phyloP scores from a whole-genome alignment of 2,888 invertebrate species.

The Nomada fucata region DNA sequence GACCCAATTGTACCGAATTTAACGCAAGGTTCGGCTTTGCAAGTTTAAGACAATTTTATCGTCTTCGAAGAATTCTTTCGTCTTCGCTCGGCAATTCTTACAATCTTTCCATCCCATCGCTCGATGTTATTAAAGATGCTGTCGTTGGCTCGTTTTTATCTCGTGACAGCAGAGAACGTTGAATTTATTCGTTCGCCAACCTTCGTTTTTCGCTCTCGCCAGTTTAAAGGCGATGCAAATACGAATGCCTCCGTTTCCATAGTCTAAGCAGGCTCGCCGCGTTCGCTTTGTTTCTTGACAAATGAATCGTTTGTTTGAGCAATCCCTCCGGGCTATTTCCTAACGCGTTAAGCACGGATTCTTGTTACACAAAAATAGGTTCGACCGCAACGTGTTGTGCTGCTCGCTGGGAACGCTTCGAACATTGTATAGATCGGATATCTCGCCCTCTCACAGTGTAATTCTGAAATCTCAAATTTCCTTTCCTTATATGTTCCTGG shows the following conservation, averaged over 20 bases:
- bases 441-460: not conserved
- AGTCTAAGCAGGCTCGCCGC: not conserved
- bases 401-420: not conserved
- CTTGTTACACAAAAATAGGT: slow-evolving; percentile 34
- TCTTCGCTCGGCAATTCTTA: too few species aligned
- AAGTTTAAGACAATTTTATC: too few species aligned
- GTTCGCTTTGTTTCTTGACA: slow-evolving; percentile 21
- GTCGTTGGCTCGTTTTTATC: not conserved
- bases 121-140: not conserved
- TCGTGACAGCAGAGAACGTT: not conserved
- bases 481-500: too few species aligned
- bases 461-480: not conserved
- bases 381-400: not conserved
- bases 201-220: not conserved
- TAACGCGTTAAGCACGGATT: slow-evolving; percentile 25
- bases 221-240: slow-evolving; percentile 4
- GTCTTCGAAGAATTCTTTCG: too few species aligned
- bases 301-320: slow-evolving; percentile 32
- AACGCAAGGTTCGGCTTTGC: too few species aligned
- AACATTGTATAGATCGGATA: slow-evolving; percentile 11
- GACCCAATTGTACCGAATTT: too few species aligned
- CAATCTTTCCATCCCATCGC: too few species aligned
- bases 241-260: slow-evolving; percentile 4
- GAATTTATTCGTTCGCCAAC: not conserved
- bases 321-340: slow-evolving; percentile 29